Conservation (phyloP, 2,797 vertebrate genomes). For the Enteromius paludinosus region DNA sequence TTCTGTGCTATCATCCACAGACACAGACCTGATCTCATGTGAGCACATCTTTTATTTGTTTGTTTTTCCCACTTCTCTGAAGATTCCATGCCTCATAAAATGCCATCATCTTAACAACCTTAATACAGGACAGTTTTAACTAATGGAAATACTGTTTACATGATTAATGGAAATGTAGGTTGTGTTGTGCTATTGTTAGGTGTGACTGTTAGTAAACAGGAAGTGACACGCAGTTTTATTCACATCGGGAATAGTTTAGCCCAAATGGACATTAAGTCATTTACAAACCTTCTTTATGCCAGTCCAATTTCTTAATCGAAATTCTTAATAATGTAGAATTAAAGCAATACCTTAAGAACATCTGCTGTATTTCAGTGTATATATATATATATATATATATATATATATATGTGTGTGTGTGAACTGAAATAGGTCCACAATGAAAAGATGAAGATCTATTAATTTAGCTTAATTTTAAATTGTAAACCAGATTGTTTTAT, state of each 20-base stretch:
- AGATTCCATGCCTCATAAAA: neutral
- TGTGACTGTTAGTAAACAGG: constrained; percentile 39
- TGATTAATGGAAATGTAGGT: neutral
- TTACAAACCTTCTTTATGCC: neutral
- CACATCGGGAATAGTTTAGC: neutral
- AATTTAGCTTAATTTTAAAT: too few relatives aligned
- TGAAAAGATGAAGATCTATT: neutral
- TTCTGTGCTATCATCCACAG: constrained; percentile 96
- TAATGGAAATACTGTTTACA: neutral
- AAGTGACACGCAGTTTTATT: neutral
- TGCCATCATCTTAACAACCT: neutral
- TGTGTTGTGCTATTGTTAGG: constrained; percentile 29
- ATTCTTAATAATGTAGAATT: neutral
- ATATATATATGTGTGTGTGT: too few relatives aligned
- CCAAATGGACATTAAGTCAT: neutral
- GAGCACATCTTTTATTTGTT: constrained; percentile 71
- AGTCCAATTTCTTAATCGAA: neutral
- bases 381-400: neutral
- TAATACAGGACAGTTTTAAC: neutral
- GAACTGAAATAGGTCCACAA: neutral
- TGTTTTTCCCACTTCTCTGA: neutral
- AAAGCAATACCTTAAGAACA: neutral
- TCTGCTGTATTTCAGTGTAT: neutral
- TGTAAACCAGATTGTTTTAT: neutral
- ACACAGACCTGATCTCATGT: constrained; percentile 93